Percentiles rank a stretch among this genome's conserved stretches.
Evolutionary conservation across 2,797 vertebrate species (phyloP).

Genomic region (Phoxinus dragarum): DNA sequence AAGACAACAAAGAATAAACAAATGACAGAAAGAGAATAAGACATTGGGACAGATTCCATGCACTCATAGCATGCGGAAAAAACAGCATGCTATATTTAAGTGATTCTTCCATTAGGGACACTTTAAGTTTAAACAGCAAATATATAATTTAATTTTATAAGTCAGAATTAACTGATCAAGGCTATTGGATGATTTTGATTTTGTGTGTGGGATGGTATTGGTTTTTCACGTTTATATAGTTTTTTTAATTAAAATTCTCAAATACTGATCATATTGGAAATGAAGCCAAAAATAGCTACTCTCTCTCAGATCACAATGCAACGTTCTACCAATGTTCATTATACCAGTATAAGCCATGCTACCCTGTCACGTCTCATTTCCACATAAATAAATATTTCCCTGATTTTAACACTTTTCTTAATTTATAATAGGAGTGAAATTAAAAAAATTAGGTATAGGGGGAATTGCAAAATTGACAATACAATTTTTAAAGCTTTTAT

Average conservation of each 20-base stretch:
- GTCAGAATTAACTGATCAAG: not conserved
- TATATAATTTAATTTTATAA: not conserved
- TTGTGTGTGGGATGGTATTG: not conserved
- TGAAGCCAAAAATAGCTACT: not conserved
- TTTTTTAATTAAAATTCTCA: not conserved
- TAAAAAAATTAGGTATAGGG: not conserved
- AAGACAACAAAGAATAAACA: slow-evolving; percentile 29
- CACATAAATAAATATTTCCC: not conserved
- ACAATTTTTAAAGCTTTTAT: not conserved
- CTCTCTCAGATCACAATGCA: not conserved
- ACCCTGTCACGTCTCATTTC: not conserved
- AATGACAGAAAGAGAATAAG: slow-evolving; percentile 33
- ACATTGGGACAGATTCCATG: slow-evolving; percentile 21
- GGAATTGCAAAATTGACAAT: not conserved
- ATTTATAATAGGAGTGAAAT: not conserved
- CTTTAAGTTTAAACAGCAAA: too few species aligned
- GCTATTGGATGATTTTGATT: not conserved
- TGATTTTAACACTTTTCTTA: not conserved
- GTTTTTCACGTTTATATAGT: not conserved
- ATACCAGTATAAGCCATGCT: not conserved
- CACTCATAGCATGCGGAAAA: slow-evolving; percentile 29
- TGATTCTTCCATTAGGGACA: slow-evolving; percentile 3
- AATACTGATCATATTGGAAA: too few species aligned
- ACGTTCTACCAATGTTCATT: not conserved
- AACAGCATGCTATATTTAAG: slow-evolving; percentile 33